Evolutionary conservation across 1,140 invertebrate species (phyloP).

Genomic region (Drosophila pseudoobscura): DNA sequence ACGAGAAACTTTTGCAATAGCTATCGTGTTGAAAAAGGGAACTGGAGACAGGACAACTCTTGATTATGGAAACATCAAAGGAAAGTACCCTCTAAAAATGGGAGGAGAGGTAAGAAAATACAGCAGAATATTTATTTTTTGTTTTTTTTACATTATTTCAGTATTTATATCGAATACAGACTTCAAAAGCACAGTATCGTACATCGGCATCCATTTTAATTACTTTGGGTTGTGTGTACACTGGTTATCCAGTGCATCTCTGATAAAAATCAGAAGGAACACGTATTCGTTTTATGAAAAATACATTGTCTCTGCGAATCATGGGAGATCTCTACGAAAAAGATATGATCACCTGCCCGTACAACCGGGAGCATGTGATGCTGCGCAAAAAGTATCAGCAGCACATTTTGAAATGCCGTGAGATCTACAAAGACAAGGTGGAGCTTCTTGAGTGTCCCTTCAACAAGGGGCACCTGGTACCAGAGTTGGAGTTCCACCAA

Average conservation of each 20-base stretch:
- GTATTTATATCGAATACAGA: too few species aligned
- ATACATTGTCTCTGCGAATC: too few species aligned
- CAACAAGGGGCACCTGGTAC: conserved; percentile 58
- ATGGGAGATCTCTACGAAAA: conserved; percentile 35
- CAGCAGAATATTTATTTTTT: too few species aligned
- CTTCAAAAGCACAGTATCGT: too few species aligned
- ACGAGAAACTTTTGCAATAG: conserved; percentile 3
- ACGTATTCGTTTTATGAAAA: too few species aligned
- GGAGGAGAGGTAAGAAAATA: too few species aligned
- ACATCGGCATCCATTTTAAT: too few species aligned
- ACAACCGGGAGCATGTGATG: conserved; percentile 67
- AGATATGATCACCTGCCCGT: conserved; percentile 63
- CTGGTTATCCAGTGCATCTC: too few species aligned
- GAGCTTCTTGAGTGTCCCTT: conserved; percentile 67
- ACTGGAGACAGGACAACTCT: neutral
- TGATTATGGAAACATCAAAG: neutral
- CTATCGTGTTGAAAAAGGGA: neutral
- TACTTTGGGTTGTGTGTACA: too few species aligned
- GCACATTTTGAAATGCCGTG: conserved; percentile 63
- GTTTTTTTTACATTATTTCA: too few species aligned
- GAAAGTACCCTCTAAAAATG: too few species aligned
- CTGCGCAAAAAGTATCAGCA: conserved; percentile 64
- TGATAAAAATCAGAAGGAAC: too few species aligned
- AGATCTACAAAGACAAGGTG: conserved; percentile 53
- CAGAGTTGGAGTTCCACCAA: conserved; percentile 55